Percentiles rank a stretch among this genome's conserved stretches.
Conservation (phyloP, 2,888 invertebrate species). For the Blera fallax region DNA sequence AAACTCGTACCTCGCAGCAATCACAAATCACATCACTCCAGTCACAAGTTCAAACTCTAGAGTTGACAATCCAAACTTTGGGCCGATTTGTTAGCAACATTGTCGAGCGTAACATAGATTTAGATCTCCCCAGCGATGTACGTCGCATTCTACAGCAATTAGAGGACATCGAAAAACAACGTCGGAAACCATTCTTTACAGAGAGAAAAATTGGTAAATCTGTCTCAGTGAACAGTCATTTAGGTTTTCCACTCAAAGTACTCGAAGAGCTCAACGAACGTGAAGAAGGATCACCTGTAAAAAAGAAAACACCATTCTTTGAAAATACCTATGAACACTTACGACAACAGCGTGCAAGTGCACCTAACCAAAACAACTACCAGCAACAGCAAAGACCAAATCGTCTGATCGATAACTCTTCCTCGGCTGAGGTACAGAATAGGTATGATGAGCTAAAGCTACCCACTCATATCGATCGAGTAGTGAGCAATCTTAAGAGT, state of each 20-base stretch:
- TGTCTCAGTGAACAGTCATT: conserved; percentile 81
- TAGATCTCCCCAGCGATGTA: conserved; percentile 89
- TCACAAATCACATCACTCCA: conserved; percentile 86
- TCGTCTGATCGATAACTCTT: conserved; percentile 75
- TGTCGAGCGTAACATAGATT: conserved; percentile 85
- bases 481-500: conserved; percentile 78
- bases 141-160: conserved; percentile 87
- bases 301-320: conserved; percentile 84
- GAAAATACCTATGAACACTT: conserved; percentile 88
- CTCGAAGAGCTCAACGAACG: conserved; percentile 81
- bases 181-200: conserved; percentile 80
- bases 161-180: conserved; percentile 82
- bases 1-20: conserved; percentile 85
- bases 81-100: conserved; percentile 88
- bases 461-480: conserved; percentile 79
- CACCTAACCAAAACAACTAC: conserved; percentile 75
- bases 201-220: conserved; percentile 82
- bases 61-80: conserved; percentile 88
- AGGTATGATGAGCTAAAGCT: conserved; percentile 79
- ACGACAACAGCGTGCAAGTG: conserved; percentile 85
- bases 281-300: conserved; percentile 82
- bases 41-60: conserved; percentile 87
- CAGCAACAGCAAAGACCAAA: conserved; percentile 82
- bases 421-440: conserved; percentile 75
- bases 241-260: conserved; percentile 81